Percentiles rank a stretch among this genome's conserved stretches.
Conservation (phyloP, 2,113 vertebrate genomes). For the Vimba vimba region DNA sequence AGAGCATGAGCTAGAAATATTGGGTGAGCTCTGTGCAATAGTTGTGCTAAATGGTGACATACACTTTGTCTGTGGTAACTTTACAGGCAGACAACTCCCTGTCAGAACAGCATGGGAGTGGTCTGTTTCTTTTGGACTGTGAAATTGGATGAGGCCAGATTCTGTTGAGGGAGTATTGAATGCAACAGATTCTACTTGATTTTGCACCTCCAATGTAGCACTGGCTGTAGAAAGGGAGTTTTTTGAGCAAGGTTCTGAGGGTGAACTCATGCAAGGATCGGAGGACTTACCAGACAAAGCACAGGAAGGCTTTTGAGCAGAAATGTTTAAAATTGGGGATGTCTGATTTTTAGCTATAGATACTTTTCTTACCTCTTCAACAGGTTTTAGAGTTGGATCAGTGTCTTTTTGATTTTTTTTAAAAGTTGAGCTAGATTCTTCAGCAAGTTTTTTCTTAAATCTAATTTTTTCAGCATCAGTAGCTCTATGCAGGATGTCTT, state of each 20-base stretch:
- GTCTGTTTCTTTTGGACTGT: neutral
- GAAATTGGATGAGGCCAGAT: neutral
- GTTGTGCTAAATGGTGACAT: neutral
- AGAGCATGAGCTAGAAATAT: neutral
- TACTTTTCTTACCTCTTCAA: neutral
- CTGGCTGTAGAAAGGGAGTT: too few relatives aligned
- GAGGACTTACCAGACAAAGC: neutral
- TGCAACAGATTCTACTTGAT: neutral
- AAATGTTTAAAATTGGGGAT: neutral
- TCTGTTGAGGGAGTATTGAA: neutral
- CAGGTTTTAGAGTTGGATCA: neutral
- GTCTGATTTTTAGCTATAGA: neutral
- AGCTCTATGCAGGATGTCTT: conserved; percentile 48
- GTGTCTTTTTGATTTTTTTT: conserved; percentile 49
- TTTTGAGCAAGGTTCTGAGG: too few relatives aligned
- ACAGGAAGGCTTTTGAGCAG: neutral
- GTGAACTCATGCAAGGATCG: too few relatives aligned
- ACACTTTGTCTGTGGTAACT: neutral
- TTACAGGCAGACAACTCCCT: neutral
- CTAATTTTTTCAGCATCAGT: conserved; percentile 72
- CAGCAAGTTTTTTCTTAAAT: conserved; percentile 56
- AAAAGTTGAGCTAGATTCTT: conserved; percentile 57
- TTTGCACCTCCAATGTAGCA: neutral
- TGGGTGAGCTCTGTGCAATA: neutral
- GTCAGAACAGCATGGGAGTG: neutral